These are phyloP conservation scores for Sus cebifrons DNA, from an alignment of 2,797 vertebrate genomes.

Conservation along the genomic window DNA sequence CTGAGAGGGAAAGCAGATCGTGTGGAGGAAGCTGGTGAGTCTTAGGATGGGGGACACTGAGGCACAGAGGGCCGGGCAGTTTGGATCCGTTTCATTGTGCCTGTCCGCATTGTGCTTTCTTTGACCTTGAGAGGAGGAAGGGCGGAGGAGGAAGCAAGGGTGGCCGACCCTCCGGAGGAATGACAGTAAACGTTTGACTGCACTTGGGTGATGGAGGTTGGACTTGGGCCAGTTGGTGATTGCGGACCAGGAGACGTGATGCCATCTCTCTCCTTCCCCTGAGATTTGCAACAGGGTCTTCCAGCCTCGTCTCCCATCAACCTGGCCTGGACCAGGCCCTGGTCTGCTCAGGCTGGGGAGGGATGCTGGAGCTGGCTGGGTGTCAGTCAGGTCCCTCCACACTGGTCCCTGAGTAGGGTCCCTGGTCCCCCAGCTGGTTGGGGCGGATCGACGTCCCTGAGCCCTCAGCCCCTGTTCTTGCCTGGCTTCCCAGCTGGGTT, in stretches of 20 bases:
- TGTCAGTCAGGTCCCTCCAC: background rate
- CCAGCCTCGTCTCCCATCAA: background rate
- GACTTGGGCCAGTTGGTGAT: background rate
- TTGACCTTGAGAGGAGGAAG: background rate
- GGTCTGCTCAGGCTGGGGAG: background rate
- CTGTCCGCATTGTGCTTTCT: background rate
- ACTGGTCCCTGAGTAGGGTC: background rate
- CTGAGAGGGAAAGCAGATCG: background rate
- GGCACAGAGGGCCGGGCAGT: background rate
- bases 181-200: background rate
- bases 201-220: background rate
- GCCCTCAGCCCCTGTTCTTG: background rate
- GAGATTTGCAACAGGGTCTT: background rate
- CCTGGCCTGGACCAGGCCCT: rapidly evolving
- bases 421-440: background rate
- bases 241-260: background rate
- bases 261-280: background rate
- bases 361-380: background rate
- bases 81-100: conserved; percentile 2
- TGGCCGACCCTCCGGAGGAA: rapidly evolving
- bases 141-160: background rate
- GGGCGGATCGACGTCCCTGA: background rate
- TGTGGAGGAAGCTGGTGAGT: conserved; percentile 81
- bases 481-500: conserved; percentile 60
- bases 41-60: conserved; percentile 13